Percentiles rank a stretch among this genome's conserved stretches.
Conservation (phyloP, 2,888 invertebrate genomes). For the Amphipoea oculea region DNA sequence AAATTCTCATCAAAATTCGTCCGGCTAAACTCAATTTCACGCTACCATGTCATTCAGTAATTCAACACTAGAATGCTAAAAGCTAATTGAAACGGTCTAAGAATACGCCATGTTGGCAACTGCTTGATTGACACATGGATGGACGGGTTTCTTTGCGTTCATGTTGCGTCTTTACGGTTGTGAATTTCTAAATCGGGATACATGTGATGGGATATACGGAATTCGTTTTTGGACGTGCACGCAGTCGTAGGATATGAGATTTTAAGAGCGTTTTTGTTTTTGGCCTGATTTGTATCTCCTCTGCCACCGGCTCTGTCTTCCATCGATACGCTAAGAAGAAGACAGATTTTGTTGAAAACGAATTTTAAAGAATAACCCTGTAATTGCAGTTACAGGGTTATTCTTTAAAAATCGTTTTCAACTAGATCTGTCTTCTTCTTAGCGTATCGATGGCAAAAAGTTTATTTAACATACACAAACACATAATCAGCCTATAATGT, state of each 20-base stretch:
- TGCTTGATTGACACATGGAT: slow-evolving; percentile 65
- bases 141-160: slow-evolving; percentile 74
- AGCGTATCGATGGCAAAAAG: background rate
- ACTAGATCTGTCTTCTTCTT: background rate
- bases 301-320: too few species aligned
- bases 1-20: slow-evolving; percentile 31
- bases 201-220: slow-evolving; percentile 18
- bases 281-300: too few species aligned
- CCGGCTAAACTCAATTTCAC: slow-evolving; percentile 54
- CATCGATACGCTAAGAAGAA: too few species aligned
- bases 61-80: slow-evolving; percentile 77
- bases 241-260: background rate
- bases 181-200: slow-evolving; percentile 62
- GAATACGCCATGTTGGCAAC: slow-evolving; percentile 76
- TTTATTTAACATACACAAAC: background rate
- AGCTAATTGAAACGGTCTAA: slow-evolving; percentile 82
- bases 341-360: too few species aligned
- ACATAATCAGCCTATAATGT: too few species aligned
- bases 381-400: too few species aligned
- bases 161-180: slow-evolving; percentile 52
- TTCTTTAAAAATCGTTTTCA: too few species aligned
- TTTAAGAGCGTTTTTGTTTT: background rate
- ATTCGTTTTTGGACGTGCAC: background rate
- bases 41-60: slow-evolving; percentile 67
- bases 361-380: too few species aligned